phyloP scores from a whole-genome alignment of 2,113 vertebrate genomes.

The Hiodon tergisus region DNA sequence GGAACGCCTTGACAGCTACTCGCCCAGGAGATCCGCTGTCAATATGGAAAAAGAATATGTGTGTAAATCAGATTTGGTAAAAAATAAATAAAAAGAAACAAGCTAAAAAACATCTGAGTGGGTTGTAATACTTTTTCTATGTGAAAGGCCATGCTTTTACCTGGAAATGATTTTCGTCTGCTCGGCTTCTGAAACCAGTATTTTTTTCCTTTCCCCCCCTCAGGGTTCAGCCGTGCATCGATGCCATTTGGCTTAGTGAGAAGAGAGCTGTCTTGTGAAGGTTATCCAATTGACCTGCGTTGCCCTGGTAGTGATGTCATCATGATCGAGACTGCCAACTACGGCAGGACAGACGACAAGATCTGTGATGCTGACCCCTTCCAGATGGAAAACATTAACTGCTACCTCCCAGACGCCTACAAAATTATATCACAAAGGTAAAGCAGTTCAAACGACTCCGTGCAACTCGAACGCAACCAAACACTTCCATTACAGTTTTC shows the following conservation, averaged over 20 bases:
- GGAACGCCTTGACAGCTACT: too few species aligned
- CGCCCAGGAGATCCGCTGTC: too few species aligned
- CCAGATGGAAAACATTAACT: constrained; percentile 98
- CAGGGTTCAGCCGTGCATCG: constrained; percentile 90
- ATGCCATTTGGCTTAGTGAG: constrained; percentile 91
- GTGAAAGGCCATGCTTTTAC: neutral
- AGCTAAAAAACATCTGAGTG: too few species aligned
- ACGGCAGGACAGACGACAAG: constrained; percentile 95
- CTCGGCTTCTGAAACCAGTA: neutral
- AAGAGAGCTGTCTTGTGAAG: constrained; percentile 92
- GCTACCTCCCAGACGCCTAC: constrained; percentile 97
- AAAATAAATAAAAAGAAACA: too few species aligned
- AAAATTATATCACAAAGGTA: constrained; percentile 99
- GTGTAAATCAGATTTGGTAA: neutral
- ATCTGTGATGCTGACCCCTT: constrained; percentile 97
- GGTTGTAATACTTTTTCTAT: too few species aligned
- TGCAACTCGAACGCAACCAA: neutral
- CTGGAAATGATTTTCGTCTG: neutral
- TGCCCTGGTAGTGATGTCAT: constrained; percentile 97
- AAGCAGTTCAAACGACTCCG: constrained; percentile 30
- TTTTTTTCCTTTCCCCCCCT: constrained; percentile 7
- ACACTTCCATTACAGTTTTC: neutral
- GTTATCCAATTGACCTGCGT: constrained; percentile 93
- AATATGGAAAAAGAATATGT: too few species aligned
- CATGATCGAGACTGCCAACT: constrained; percentile 97